Evolutionary conservation across 2,113 vertebrate species (phyloP), one percentile per base, ranked within the genome.

Genomic region (Notothenia coriiceps): DNA sequence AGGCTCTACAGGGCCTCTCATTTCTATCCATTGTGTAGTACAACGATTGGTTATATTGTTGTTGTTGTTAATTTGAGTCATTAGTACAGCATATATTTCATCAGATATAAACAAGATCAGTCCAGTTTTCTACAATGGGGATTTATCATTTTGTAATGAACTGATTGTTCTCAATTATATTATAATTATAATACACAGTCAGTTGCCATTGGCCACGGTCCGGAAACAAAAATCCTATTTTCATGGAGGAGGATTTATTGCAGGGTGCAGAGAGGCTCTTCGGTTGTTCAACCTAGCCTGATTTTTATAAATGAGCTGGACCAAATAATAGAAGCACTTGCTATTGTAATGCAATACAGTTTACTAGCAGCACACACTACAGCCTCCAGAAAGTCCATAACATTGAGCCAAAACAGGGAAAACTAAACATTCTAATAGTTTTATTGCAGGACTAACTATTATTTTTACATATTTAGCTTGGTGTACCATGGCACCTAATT

Each of bases 11-110:
- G 69, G 29, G 47, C 22, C 61, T 64, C 44, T 74, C 43, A 52
- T 65, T 69, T 59, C 33, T 46, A 11, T 77, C 71, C 57, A 72
- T 69, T 74, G 57, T 62, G 63, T 66, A 67, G 63, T 77, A 67
- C 47, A 49, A 59, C 46, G 47, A 67, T 76, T 67, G 44, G 63
- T 76, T 54, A 15, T 47, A 62, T 33, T 50, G 51, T 67, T 68
- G 20, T 52, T 40, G 35, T 40, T 40, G 35, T 40, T 40, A 40
- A 40, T 40, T 65, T 14, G 10, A 5, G 20, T 44, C 7, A 57
- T 44, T 46, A 10, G 10, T 43, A 14, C 33, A 8, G 10, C 18
- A 51, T 22, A 56, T 49, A 35, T 6, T 10, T 0, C 0, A 17
- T 25, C 22, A 10, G 43, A 47, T 15, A 29, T 29, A 17, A 65